A percentile compares a stretch with the other conserved stretches of the same genome.
These are phyloP conservation scores for Phylloscopus whistleri DNA, from an alignment of 2,113 vertebrate species.

Conservation along the genomic window DNA sequence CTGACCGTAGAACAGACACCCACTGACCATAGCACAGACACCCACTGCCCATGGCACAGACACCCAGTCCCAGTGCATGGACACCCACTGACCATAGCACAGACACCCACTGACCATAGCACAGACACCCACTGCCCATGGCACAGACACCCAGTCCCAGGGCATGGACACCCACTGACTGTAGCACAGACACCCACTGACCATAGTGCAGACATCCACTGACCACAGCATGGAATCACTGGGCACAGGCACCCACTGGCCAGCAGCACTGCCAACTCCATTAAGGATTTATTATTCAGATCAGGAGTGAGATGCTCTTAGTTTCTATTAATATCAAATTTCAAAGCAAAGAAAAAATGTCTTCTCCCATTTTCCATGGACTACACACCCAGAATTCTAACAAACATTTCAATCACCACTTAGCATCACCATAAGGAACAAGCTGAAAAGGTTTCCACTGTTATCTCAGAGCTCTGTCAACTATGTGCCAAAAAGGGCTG, in stretches of 20 bases:
- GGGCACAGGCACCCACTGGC: not conserved
- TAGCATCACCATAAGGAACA: not conserved
- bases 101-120: fast-evolving
- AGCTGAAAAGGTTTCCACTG: not conserved
- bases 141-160: not conserved
- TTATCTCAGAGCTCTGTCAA: not conserved
- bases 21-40: not conserved
- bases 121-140: fast-evolving
- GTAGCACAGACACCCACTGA: not conserved
- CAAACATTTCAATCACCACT: not conserved
- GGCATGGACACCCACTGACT: too few species aligned
- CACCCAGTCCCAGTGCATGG: too few species aligned
- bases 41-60: not conserved
- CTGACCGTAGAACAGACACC: too few species aligned
- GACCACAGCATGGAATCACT: fast-evolving
- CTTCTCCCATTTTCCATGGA: not conserved
- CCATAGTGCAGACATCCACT: not conserved
- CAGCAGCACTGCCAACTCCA: not conserved
- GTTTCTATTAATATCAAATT: not conserved
- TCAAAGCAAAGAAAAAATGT: not conserved
- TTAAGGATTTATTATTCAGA: not conserved
- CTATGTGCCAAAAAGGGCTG: not conserved
- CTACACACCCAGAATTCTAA: not conserved
- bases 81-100: fast-evolving
- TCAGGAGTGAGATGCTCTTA: not conserved